Conservation (phyloP, 2,888 invertebrate species). For the Arge pagana region DNA sequence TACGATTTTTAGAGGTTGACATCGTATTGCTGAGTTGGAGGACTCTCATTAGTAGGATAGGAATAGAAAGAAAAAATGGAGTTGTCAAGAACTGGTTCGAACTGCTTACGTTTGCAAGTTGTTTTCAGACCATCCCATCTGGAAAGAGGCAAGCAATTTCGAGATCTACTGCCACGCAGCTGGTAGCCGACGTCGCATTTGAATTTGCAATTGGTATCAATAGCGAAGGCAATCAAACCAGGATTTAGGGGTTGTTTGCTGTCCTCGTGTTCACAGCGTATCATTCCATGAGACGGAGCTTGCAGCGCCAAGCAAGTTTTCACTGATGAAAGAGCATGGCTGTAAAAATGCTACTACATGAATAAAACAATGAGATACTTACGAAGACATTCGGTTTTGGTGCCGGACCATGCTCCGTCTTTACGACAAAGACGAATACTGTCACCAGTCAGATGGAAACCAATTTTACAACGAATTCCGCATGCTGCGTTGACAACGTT, state of each 20-base stretch:
- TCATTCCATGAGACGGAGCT: conserved; percentile 64
- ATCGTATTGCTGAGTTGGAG: conserved; percentile 54
- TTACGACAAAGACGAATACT: conserved; percentile 68
- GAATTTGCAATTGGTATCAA: conserved; percentile 70
- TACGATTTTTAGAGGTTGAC: conserved; percentile 60
- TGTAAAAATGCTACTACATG: background rate
- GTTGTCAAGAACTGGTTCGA: background rate
- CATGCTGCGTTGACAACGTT: conserved; percentile 73
- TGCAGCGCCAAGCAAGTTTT: conserved; percentile 66
- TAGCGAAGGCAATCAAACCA: conserved; percentile 56
- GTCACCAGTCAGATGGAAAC: conserved; percentile 62
- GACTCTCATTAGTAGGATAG: background rate
- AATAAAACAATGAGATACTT: conserved; percentile 39
- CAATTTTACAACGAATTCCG: conserved; percentile 69
- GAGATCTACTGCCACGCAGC: conserved; percentile 66
- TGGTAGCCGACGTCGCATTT: conserved; percentile 67
- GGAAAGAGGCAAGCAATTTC: conserved; percentile 70
- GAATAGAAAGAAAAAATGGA: conserved; percentile 1
- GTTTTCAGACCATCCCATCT: conserved; percentile 72
- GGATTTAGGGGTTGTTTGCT: conserved; percentile 52
- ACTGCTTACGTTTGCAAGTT: conserved; percentile 66
- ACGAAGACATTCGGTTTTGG: conserved; percentile 67
- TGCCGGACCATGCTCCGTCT: conserved; percentile 71
- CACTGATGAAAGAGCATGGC: conserved; percentile 57
- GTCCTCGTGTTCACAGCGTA: conserved; percentile 60